A percentile compares a stretch with the other conserved stretches of the same genome.
Evolutionary conservation across 2,113 vertebrate genomes (phyloP).

Genomic region (Grammomys dolichurus): DNA sequence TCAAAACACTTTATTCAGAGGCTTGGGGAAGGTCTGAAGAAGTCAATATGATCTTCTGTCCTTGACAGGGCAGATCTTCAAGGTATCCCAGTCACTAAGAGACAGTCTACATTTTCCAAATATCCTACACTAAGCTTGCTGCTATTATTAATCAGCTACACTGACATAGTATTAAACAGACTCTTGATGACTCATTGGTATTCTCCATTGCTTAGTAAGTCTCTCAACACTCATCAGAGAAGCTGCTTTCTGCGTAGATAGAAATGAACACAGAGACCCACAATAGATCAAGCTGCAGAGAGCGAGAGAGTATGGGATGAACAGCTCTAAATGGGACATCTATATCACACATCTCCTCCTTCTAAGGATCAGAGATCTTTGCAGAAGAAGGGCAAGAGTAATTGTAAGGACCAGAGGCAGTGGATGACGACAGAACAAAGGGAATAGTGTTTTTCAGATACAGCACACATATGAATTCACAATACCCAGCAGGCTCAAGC

Average conservation of each 20-base stretch:
- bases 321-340: not conserved
- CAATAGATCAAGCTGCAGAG: not conserved
- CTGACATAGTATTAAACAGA: not conserved
- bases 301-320: not conserved
- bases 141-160: not conserved
- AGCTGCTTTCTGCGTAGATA: not conserved
- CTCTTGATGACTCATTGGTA: not conserved
- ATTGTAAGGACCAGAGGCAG: not conserved
- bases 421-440: not conserved
- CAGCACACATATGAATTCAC: not conserved
- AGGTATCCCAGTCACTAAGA: not conserved
- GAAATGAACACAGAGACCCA: not conserved
- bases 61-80: not conserved
- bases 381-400: not conserved
- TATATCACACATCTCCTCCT: not conserved
- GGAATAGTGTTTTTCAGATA: not conserved
- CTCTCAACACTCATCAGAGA: not conserved
- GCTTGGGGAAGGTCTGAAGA: not conserved
- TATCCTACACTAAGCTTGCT: not conserved
- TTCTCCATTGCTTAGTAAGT: not conserved
- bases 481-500: not conserved
- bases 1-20: not conserved
- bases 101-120: not conserved
- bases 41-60: not conserved
- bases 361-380: not conserved